Conservation (phyloP, 1,140 invertebrate genomes). For the Apis cerana region DNA sequence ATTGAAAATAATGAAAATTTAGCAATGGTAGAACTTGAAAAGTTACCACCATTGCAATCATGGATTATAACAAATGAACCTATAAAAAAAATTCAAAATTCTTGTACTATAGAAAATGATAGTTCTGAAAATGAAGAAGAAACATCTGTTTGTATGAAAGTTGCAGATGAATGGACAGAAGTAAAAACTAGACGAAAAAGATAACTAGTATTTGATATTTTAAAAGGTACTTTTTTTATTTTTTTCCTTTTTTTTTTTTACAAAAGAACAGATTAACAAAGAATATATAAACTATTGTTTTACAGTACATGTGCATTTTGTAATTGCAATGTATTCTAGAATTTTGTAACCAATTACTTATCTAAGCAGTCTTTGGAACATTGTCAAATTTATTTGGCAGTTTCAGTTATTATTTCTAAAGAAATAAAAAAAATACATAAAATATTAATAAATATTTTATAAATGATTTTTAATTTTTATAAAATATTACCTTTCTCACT, state of each 20-base stretch:
- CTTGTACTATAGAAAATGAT: not conserved
- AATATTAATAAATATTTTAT: conserved; percentile 7
- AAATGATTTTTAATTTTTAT: not conserved
- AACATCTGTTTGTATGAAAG: conserved; percentile 47
- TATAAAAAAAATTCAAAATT: conserved; percentile 10
- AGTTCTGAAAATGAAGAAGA: conserved; percentile 46
- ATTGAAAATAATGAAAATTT: conserved; percentile 49
- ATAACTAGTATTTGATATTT: conserved; percentile 46
- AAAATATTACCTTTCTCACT: conserved; percentile 42
- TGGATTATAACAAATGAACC: conserved; percentile 65
- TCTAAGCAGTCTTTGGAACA: conserved; percentile 56
- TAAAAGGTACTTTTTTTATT: conserved; percentile 44
- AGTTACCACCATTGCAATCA: conserved; percentile 69
- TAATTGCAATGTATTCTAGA: conserved; percentile 34
- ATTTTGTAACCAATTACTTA: conserved; percentile 50
- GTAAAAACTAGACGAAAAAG: conserved; percentile 64
- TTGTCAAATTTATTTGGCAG: conserved; percentile 47
- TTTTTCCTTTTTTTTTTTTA: conserved; percentile 35
- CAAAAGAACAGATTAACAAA: conserved; percentile 38
- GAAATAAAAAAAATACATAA: not conserved
- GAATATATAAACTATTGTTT: conserved; percentile 30
- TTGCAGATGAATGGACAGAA: conserved; percentile 62
- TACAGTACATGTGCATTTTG: conserved; percentile 30
- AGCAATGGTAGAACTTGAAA: conserved; percentile 64
- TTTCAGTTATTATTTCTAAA: conserved; percentile 44